Evolutionary conservation across 2,888 invertebrate species (phyloP).

Genomic region (Choristoneura rosaceana): DNA sequence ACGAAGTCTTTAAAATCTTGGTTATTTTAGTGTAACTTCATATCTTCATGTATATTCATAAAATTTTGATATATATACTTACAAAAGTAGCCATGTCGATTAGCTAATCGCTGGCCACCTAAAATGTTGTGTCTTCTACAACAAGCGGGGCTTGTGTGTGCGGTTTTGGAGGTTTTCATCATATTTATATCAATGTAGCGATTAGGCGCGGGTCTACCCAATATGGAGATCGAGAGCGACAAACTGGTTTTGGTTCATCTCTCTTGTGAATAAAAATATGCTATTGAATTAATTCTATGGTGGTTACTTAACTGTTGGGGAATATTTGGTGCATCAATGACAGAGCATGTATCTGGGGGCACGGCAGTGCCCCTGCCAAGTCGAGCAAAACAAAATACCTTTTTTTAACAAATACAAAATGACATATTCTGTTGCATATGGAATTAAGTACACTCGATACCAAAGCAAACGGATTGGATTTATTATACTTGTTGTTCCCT

Average conservation of each 20-base stretch:
- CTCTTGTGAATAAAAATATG: conserved; percentile 71
- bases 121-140: conserved; percentile 69
- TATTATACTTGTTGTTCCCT: no score
- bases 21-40: not conserved
- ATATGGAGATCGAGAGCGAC: conserved; percentile 66
- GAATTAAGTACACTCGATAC: no score
- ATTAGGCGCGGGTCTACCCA: conserved; percentile 58
- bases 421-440: not conserved
- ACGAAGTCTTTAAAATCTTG: not conserved
- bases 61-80: conserved; percentile 57
- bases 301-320: conserved; percentile 69
- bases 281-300: conserved; percentile 69
- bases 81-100: conserved; percentile 80
- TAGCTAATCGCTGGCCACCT: conserved; percentile 83
- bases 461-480: no score
- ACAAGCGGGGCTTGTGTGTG: conserved; percentile 78
- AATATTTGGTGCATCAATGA: conserved; percentile 50
- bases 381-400: no score
- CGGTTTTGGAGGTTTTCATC: conserved; percentile 63
- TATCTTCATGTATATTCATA: not conserved
- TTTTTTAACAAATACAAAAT: conserved; percentile 36
- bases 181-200: conserved; percentile 78
- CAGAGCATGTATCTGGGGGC: no score
- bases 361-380: no score
- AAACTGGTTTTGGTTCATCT: conserved; percentile 69